A percentile compares a stretch with the other conserved stretches of the same genome.
Evolutionary conservation across 1,140 invertebrate genomes (phyloP).

Genomic region (Drosophila watanabei): DNA sequence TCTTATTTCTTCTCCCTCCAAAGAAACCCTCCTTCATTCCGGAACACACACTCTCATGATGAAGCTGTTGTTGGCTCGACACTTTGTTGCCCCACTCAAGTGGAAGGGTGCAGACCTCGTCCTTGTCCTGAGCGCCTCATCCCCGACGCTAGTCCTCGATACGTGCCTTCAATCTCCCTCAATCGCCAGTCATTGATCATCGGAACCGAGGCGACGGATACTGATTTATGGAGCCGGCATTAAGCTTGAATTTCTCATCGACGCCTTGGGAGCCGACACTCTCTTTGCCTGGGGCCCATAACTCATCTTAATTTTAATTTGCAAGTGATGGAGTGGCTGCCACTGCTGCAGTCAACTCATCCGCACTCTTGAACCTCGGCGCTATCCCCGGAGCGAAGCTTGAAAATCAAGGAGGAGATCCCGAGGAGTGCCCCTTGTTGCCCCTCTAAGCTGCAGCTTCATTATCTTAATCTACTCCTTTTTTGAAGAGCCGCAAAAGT

Average conservation of each 20-base stretch:
- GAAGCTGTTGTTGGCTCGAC: constrained; percentile 74
- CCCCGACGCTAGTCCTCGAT: constrained; percentile 35
- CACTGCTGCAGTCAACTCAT: constrained; percentile 46
- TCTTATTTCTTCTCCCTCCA: background rate
- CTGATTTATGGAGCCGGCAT: constrained; percentile 78
- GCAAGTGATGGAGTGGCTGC: constrained; percentile 79
- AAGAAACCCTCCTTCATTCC: background rate
- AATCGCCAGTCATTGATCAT: constrained; percentile 75
- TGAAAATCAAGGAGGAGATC: constrained; percentile 6
- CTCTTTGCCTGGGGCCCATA: constrained; percentile 49
- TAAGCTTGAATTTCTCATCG: constrained; percentile 45
- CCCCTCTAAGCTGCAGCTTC: constrained; percentile 73
- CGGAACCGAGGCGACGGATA: constrained; percentile 43
- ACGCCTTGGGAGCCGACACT: constrained; percentile 30
- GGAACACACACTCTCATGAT: constrained; percentile 50
- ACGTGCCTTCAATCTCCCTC: constrained; percentile 74
- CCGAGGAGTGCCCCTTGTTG: background rate
- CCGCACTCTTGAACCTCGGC: constrained; percentile 24
- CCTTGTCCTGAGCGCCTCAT: constrained; percentile 47
- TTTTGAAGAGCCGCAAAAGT: constrained; percentile 71
- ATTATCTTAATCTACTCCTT: constrained; percentile 82
- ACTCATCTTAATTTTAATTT: constrained; percentile 84
- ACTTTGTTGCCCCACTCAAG: constrained; percentile 47
- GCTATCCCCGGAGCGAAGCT: background rate
- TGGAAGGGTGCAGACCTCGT: constrained; percentile 21